Conservation (phyloP, 1,140 invertebrate species). For the Aphis gossypii region DNA sequence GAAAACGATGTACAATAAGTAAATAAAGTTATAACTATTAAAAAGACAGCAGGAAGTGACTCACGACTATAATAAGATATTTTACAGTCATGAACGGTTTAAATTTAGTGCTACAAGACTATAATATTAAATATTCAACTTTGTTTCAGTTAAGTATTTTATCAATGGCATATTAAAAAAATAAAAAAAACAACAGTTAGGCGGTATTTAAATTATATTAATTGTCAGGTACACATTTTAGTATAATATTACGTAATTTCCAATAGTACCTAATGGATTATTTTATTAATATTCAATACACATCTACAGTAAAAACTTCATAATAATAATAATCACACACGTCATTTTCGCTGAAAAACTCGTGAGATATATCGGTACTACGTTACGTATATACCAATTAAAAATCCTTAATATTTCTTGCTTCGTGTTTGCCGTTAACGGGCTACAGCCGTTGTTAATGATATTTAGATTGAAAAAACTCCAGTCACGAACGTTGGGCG, state of each 20-base stretch:
- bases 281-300: not conserved
- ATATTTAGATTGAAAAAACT: conserved; percentile 29
- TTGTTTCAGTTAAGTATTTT: not conserved
- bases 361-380: conserved; percentile 16
- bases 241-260: not conserved
- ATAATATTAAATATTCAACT: not conserved
- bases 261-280: not conserved
- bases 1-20: not conserved
- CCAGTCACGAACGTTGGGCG: conserved; percentile 32
- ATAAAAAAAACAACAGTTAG: not conserved
- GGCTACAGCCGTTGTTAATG: not conserved
- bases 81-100: not conserved
- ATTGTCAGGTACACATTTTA: not conserved
- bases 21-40: not conserved
- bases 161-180: not conserved
- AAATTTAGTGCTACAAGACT: not conserved
- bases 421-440: not conserved
- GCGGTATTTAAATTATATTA: not conserved
- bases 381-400: conserved; percentile 42
- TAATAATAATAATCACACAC: conserved; percentile 10
- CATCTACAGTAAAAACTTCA: not conserved
- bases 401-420: conserved; percentile 27
- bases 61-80: not conserved
- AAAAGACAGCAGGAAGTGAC: not conserved
- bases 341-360: not conserved